Conservation (phyloP, 2,888 invertebrate genomes). For the Cephus sareptanus region DNA sequence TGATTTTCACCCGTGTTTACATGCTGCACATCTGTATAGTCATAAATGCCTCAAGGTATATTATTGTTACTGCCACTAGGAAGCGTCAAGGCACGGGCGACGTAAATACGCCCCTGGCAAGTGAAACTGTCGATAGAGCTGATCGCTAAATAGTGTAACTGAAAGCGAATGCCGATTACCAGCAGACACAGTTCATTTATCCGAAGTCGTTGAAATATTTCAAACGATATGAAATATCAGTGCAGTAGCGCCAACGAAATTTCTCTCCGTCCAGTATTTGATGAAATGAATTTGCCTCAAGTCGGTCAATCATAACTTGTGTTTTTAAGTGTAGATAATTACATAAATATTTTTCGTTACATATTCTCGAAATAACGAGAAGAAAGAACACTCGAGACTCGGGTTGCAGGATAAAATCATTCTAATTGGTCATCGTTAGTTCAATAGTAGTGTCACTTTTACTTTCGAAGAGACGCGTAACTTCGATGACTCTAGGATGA, state of each 20-base stretch:
- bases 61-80: not conserved
- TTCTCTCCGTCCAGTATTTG: not conserved
- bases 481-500: not conserved
- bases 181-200: not conserved
- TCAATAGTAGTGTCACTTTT: no score
- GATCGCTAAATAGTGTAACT: not conserved
- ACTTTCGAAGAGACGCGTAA: not conserved
- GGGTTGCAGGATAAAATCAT: no score
- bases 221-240: not conserved
- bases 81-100: not conserved
- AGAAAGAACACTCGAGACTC: no score
- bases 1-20: not conserved
- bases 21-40: not conserved
- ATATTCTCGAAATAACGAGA: not conserved
- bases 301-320: no score
- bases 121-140: not conserved
- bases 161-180: not conserved
- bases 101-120: not conserved
- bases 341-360: not conserved
- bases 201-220: conserved; percentile 7
- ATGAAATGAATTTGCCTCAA: not conserved
- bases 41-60: not conserved
- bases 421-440: no score
- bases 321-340: no score
- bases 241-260: not conserved